A percentile compares a stretch with the other conserved stretches of the same genome.
These are phyloP conservation scores for Drosophila ambigua DNA, from an alignment of 1,140 invertebrate genomes.

Conservation along the genomic window DNA sequence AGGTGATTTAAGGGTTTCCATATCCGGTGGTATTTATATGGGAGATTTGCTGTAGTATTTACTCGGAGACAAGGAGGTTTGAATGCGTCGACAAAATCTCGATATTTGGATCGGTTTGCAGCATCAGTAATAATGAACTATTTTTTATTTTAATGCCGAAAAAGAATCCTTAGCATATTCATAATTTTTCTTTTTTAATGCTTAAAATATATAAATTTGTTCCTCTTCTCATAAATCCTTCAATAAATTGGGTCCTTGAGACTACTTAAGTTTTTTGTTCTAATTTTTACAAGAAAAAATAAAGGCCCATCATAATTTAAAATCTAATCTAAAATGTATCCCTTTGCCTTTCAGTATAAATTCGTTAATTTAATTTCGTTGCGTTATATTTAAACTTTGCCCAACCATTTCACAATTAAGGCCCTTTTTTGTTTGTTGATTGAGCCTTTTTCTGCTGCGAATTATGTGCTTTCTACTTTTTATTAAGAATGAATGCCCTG, in stretches of 20 bases:
- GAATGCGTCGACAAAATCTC: background rate
- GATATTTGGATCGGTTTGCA: background rate
- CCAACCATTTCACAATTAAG: slow-evolving; percentile 8
- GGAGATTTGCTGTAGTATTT: background rate
- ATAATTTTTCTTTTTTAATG: too few relatives aligned
- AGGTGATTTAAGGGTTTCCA: slow-evolving; percentile 24
- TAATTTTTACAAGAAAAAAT: too few relatives aligned
- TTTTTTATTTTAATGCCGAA: too few relatives aligned
- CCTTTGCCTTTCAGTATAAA: background rate
- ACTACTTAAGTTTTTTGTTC: too few relatives aligned
- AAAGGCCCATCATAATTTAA: too few relatives aligned
- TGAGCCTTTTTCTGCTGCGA: background rate
- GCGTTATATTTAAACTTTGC: slow-evolving; percentile 18
- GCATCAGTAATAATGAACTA: too few relatives aligned
- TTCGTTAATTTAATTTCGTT: slow-evolving; percentile 8
- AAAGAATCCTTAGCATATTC: too few relatives aligned
- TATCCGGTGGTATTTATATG: slow-evolving; percentile 14
- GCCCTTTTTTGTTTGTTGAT: slow-evolving; percentile 6
- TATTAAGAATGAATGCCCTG: background rate
- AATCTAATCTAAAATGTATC: too few relatives aligned
- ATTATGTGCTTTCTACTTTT: slow-evolving; percentile 1
- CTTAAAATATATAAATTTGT: too few relatives aligned
- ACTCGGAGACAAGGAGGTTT: slow-evolving; percentile 1
- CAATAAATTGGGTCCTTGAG: too few relatives aligned
- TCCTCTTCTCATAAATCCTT: too few relatives aligned